Percentiles rank a stretch among this genome's conserved stretches.
Evolutionary conservation across 64 coral and sea anemone species (phyloP).

Genomic region (Stichodactyla mertensii): DNA sequence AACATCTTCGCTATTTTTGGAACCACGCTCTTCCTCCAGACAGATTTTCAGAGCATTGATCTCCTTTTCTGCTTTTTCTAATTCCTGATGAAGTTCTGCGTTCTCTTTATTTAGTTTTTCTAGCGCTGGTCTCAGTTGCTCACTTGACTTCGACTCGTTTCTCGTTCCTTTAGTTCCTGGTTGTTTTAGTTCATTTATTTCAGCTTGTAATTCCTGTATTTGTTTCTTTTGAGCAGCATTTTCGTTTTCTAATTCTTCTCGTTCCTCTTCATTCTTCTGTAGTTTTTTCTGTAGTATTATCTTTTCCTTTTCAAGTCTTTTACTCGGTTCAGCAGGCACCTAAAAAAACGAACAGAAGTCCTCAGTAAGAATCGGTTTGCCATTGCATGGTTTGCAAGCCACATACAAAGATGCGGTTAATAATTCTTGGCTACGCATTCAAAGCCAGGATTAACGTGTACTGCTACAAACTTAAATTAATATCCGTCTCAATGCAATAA

Average conservation of each 20-base stretch:
- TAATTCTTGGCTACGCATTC: no score
- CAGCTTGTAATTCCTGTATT: conserved; percentile 6
- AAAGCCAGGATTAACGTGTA: no score
- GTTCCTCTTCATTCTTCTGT: conserved; percentile 1
- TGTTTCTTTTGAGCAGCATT: not conserved
- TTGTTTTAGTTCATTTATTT: conserved; percentile 38
- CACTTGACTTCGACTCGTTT: conserved; percentile 25
- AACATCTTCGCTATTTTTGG: conserved; percentile 9
- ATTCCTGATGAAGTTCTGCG: conserved; percentile 62
- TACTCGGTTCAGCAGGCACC: not conserved
- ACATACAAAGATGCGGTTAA: no score
- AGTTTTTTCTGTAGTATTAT: conserved; percentile 7
- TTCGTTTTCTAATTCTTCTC: conserved; percentile 2
- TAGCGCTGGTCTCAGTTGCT: conserved; percentile 62
- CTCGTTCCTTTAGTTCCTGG: conserved; percentile 34
- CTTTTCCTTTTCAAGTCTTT: not conserved
- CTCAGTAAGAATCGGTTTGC: no score
- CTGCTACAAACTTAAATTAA: no score
- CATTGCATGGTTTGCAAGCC: no score
- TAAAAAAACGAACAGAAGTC: not conserved
- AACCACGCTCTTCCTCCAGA: conserved; percentile 23
- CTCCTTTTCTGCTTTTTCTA: conserved; percentile 84
- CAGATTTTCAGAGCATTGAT: conserved; percentile 42
- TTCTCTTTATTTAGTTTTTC: conserved; percentile 93
- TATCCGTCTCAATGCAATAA: no score